Base-by-base conservation (phyloP, 2,888 invertebrate genomes). In the Drosophila pegasa region DNA sequence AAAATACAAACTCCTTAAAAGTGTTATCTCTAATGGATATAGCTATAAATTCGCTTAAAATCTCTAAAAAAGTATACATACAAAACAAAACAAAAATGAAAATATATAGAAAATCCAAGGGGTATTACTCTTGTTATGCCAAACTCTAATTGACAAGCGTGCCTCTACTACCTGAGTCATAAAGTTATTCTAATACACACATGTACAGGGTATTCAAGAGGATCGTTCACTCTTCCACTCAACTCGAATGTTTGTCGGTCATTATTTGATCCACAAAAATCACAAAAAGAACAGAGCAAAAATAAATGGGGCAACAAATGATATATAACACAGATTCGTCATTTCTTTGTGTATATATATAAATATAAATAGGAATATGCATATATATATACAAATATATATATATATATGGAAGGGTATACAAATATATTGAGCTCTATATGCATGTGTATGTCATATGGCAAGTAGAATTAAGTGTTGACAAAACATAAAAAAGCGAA, bases 401-500 rank as follows among this genome's bases (percentile, higher is more conserved):
- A 33, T 33, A 40, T 22, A 33, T 8, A 9, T 38, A 9, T 20
- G 18, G 41, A 29, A 56, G 70, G 43, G 41, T 51, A 74, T 38
- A 7, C 22, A 33, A 9, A 50, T 50, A 50, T 37, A 31, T 51
- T 38, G 20, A 3, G 27, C 52, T 12, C 20, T 5, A 45, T 50
- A 14, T 56, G 38, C 50, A 55, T 59, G 27, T 58, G 54, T 50
- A 35, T 65, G 29, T 65, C 52, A 29, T 43, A 37, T 52, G 57
- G 33, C 55, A 55, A 60, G 65, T 71, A 51, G 45, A 60, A 51
- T 76, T 55, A 54, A 72, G 57, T 77, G 74, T 72, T 67, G 77
- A 65, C 45, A 71, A 61, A 64, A 38, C 33, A 41, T 40, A 60
- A 62, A 57, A 47, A 57, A 47, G 25, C 1, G 22, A 68, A 40